Evolutionary conservation across 2,888 invertebrate species (phyloP), one percentile per base, ranked within the genome.

Genomic region (Plagodis pulveraria): DNA sequence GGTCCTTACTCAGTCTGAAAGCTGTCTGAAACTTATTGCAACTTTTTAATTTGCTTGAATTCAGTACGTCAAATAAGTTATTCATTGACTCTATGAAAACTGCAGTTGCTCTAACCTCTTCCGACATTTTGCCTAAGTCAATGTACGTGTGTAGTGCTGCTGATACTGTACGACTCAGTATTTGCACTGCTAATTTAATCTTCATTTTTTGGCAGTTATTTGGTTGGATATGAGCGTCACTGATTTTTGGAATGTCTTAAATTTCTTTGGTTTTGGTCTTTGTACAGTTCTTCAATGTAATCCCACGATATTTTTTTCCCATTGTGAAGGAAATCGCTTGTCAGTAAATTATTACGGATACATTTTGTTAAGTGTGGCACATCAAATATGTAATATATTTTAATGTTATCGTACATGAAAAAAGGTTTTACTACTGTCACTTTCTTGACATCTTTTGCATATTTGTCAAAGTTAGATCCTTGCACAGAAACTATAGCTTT

Each of bases 401-500:
- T 66, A 5, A 50, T 38, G 0, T 34, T 52, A 5, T 62, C 51
- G 22, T 58, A 40, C 36, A 54, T 38, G 47, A 67, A 74, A 43
- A 62, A 74, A 0, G 72, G 71, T 35, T 64, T 71, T 6, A 70
- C 67, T 0, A 33, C 6, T 2, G 68, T 65, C 0, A 74, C 63
- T 33, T 58, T 52, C 44, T 71, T 70, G 5, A 71, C 36, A 2
- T 50, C 47, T 52, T 74, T 76, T 2, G 72, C 69, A 62, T 35
- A 69, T 50, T 67, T 71, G 41, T 67, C 66, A 22, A 74, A 74
- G 38, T 70, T 68, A 6, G 72, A 73, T 8, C 60, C 68, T 58
- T 73, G 72, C 47, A 72, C 64, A n/a, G 72, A 67, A 9, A 67
- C 47, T 6, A 74, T 66, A 0, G 70, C 73, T 59, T 64, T 70